Evolutionary conservation across 2,888 invertebrate genomes (phyloP).

Genomic region (Axea sp.): DNA sequence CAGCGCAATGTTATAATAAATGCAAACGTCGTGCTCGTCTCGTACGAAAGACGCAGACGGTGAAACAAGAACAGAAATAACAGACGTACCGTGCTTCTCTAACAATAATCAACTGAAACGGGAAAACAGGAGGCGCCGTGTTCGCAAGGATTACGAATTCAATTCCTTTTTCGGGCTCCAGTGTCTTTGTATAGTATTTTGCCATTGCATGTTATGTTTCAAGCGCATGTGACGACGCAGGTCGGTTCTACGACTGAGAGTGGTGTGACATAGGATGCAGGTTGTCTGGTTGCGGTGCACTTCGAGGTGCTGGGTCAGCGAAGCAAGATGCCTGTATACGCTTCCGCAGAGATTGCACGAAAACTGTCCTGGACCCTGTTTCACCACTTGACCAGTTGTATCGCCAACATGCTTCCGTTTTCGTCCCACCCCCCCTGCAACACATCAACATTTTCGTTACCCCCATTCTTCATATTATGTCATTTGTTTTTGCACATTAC

Average conservation of each 20-base stretch:
- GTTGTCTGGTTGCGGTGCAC: constrained; percentile 80
- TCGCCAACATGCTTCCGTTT: constrained; percentile 79
- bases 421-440: constrained; percentile 79
- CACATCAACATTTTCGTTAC: constrained; percentile 79
- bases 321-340: constrained; percentile 79
- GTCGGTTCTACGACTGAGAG: constrained; percentile 79
- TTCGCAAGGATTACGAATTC: constrained; percentile 72
- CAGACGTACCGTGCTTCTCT: constrained; percentile 56
- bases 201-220: constrained; percentile 79
- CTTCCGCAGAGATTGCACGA: constrained; percentile 79
- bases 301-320: constrained; percentile 79
- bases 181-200: constrained; percentile 78
- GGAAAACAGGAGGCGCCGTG: background rate
- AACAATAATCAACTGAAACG: constrained; percentile 20
- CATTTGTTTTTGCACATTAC: constrained; percentile 12
- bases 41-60: background rate
- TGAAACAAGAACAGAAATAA: background rate
- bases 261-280: constrained; percentile 79
- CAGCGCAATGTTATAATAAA: too few species aligned
- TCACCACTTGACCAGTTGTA: constrained; percentile 79
- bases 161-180: constrained; percentile 74
- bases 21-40: too few species aligned
- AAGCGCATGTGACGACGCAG: constrained; percentile 79
- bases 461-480: constrained; percentile 71
- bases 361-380: constrained; percentile 79